A percentile compares a stretch with the other conserved stretches of the same genome.
Evolutionary conservation across 64 coral and sea anemone species (phyloP).

Genomic region (Pachyseris speciosa): DNA sequence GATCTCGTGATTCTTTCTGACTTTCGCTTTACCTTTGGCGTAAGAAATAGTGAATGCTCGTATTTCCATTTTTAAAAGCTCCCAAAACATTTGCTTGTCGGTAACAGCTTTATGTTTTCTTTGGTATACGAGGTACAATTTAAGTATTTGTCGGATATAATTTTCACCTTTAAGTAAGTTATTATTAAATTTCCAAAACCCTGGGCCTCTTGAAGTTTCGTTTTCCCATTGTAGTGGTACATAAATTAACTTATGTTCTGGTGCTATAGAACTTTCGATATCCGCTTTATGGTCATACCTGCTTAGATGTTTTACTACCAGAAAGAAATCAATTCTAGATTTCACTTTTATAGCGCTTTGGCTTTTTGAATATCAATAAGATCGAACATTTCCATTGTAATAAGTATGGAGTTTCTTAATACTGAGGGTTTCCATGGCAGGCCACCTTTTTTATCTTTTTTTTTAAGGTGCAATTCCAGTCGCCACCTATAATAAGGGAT

Average conservation of each 20-base stretch:
- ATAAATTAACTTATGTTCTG: not conserved
- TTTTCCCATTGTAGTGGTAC: not conserved
- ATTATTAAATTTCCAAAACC: constrained; percentile 4
- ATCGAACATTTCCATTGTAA: not conserved
- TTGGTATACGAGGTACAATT: not conserved
- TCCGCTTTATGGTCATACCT: not conserved
- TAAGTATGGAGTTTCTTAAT: not conserved
- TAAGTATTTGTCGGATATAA: not conserved
- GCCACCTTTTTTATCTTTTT: not conserved
- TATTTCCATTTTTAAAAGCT: not conserved
- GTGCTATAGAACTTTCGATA: not conserved
- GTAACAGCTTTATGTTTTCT: not conserved
- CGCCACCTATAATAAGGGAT: not conserved
- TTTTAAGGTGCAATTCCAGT: too few species aligned
- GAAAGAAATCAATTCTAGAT: not conserved
- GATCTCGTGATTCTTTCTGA: not conserved
- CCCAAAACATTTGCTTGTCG: too few species aligned
- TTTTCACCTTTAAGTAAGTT: too few species aligned
- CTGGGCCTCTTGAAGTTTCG: not conserved
- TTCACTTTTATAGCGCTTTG: not conserved
- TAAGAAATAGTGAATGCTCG: not conserved
- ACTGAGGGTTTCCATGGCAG: not conserved
- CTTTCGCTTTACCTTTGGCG: not conserved
- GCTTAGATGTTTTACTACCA: not conserved
- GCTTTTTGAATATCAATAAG: not conserved